Conservation (phyloP, 2,888 invertebrate species). For the Conops quadrifasciatus region DNA sequence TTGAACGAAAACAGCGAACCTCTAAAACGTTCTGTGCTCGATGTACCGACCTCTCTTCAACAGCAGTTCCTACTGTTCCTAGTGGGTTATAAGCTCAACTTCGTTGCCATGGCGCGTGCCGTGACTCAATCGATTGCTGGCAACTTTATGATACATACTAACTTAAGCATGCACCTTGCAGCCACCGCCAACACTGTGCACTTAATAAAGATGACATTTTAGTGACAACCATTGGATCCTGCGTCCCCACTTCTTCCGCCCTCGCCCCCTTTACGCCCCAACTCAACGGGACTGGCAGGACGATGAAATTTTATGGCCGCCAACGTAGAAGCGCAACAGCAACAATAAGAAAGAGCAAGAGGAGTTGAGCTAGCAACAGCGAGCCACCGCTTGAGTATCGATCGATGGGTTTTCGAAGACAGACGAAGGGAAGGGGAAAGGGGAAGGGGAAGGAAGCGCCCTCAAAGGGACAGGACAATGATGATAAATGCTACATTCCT, state of each 20-base stretch:
- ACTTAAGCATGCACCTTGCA: conserved; percentile 29
- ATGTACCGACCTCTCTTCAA: background rate
- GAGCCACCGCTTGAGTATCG: background rate
- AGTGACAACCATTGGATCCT: background rate
- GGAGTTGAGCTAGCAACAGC: conserved; percentile 1
- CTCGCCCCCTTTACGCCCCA: conserved; percentile 8
- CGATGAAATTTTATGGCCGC: conserved; percentile 23
- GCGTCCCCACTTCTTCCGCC: conserved; percentile 1
- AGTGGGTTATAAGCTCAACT: conserved; percentile 26
- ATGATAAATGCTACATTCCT: conserved; percentile 47
- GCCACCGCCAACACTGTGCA: conserved; percentile 31
- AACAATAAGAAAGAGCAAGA: background rate
- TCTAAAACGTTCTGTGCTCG: no score
- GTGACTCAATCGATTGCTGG: conserved; percentile 37
- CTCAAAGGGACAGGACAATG: background rate
- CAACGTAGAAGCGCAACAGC: conserved; percentile 19
- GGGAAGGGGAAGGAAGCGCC: background rate
- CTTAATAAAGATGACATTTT: conserved; percentile 44
- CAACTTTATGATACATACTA: conserved; percentile 22
- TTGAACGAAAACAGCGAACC: background rate
- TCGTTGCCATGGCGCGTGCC: conserved; percentile 6
- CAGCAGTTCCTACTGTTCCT: background rate
- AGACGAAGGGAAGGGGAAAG: conserved; percentile 24
- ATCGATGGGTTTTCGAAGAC: conserved; percentile 6
- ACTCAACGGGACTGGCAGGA: conserved; percentile 15